phyloP scores from a whole-genome alignment of 2,888 invertebrate genomes.

The Drosophila mulleri region DNA sequence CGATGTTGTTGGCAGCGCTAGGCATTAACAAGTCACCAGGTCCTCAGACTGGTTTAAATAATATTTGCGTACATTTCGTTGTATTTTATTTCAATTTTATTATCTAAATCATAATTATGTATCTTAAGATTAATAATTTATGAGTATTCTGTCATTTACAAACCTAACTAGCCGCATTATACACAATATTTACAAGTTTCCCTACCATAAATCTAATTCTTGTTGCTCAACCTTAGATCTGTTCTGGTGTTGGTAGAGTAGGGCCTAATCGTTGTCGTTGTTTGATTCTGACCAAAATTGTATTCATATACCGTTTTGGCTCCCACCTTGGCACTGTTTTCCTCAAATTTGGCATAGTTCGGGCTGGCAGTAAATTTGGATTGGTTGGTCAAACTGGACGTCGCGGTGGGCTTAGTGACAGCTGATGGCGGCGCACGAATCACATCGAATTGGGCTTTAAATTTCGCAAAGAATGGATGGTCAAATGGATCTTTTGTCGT shows the following conservation, averaged over 20 bases:
- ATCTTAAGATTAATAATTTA: slow-evolving; percentile 61
- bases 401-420: slow-evolving; percentile 22
- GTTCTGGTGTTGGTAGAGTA: slow-evolving; percentile 13
- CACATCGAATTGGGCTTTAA: slow-evolving; percentile 45
- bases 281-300: slow-evolving; percentile 49
- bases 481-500: slow-evolving; percentile 50
- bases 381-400: slow-evolving; percentile 17
- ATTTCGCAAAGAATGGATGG: slow-evolving; percentile 67
- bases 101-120: slow-evolving; percentile 61
- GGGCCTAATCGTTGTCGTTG: slow-evolving; percentile 38
- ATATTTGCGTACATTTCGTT: slow-evolving; percentile 53
- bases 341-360: slow-evolving; percentile 64
- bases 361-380: slow-evolving; percentile 50
- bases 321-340: slow-evolving; percentile 53
- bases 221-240: slow-evolving; percentile 23
- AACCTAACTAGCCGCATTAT: slow-evolving; percentile 52
- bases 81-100: slow-evolving; percentile 57
- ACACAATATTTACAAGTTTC: slow-evolving; percentile 53
- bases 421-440: not conserved
- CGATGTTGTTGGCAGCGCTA: slow-evolving; percentile 48
- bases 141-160: slow-evolving; percentile 62
- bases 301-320: slow-evolving; percentile 62
- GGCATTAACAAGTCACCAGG: slow-evolving; percentile 51
- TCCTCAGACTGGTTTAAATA: slow-evolving; percentile 51
- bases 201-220: slow-evolving; percentile 20